Percentiles rank a stretch among this genome's conserved stretches.
Conservation (phyloP, 2,888 invertebrate genomes). For the Sphecodes monilicornis region DNA sequence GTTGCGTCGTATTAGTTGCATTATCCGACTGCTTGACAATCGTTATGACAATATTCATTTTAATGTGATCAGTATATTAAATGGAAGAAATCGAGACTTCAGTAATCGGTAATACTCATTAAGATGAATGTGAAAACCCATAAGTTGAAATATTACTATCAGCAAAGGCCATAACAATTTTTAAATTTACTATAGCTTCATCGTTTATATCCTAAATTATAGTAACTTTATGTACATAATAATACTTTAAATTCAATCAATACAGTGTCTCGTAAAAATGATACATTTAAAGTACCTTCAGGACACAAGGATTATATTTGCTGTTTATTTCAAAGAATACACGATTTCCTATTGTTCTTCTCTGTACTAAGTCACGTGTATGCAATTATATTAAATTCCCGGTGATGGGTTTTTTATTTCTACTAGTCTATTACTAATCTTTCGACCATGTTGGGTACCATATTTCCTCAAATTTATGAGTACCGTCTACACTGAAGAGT, state of each 20-base stretch:
- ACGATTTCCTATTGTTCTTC: not conserved
- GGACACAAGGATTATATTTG: not conserved
- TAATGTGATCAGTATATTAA: not conserved
- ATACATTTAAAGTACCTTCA: not conserved
- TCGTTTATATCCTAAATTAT: not conserved
- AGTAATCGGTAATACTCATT: not conserved
- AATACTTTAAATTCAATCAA: not conserved
- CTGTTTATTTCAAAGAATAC: not conserved
- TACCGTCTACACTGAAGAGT: not conserved
- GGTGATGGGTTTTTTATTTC: not conserved
- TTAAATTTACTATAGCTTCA: not conserved
- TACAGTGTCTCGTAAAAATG: not conserved
- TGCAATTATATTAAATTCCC: not conserved
- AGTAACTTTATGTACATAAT: not conserved
- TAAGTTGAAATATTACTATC: not conserved
- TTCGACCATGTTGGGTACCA: not conserved
- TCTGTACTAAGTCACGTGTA: not conserved
- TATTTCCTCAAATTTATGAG: not conserved
- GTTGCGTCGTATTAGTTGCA: slow-evolving; percentile 25
- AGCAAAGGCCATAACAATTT: not conserved
- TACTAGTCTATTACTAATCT: not conserved
- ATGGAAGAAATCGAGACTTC: not conserved
- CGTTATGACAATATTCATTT: slow-evolving; percentile 19
- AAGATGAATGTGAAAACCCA: not conserved
- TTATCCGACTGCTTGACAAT: slow-evolving; percentile 5